Evolutionary conservation across 2,888 invertebrate species (phyloP), one percentile per base, ranked within the genome.

Genomic region (Lycocerus yunnanus): DNA sequence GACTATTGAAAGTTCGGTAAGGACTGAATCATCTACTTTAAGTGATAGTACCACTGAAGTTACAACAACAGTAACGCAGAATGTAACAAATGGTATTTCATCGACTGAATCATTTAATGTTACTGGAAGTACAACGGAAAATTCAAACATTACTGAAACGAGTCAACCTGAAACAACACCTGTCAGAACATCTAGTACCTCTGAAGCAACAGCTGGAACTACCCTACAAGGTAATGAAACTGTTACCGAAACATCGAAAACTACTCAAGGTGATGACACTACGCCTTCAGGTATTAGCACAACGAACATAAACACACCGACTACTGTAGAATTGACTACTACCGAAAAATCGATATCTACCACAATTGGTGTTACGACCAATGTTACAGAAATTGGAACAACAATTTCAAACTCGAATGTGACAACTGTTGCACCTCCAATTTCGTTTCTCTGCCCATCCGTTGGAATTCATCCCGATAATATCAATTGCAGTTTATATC

Each of bases 401-500:
- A 66, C 66, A 15, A 10, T 10, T 66, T n/a, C 27, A 20, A 15
- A 13, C 9, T 15, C 15, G 0, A 27, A 14, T 10, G 5, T 8
- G 18, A 61, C 63, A 13, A 60, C 24, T 21, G 6, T 43, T 1
- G 13, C 14, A 59, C 58, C 68, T 58, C 18, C 16, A n/a, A 15
- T 4, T 67, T 67, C 27, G 6, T 84, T 84, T 72, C 69, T 16
- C 21, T 85, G 85, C 69, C 58, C 67, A 14, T 58, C 58, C 1
- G 68, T 78, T 16, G 85, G 85, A 3, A 82, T 80, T 72, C 84
- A 77, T 78, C 79, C 83, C 1, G 84, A 85, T 78, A 72, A 78
- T 11, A 15, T 27, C 3, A 79, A 82, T 60, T 85, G 85, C 71
- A 77, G 77, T 5, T 77, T 78, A 43, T 85, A 81, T 71, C 84